These are phyloP conservation scores for Pomacea maculata DNA, from an alignment of 1,140 invertebrate species.

Conservation along the genomic window DNA sequence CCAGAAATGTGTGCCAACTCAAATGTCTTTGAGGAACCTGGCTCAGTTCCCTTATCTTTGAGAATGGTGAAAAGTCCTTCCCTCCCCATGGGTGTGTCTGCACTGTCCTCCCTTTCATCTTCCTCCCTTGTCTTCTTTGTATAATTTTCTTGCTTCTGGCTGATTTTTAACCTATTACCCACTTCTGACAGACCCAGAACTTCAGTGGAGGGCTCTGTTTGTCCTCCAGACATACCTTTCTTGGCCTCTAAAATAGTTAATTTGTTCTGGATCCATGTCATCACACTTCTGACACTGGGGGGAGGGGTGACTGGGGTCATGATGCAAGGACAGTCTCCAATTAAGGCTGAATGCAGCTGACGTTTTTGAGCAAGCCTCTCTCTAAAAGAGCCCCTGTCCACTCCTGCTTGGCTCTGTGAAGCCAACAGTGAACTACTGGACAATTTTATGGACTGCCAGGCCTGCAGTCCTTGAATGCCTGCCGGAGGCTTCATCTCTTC, in stretches of 20 bases:
- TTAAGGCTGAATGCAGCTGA: slow-evolving; percentile 40
- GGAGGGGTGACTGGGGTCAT: slow-evolving; percentile 54
- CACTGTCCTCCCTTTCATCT: not conserved
- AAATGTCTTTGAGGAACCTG: not conserved
- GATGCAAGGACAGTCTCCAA: slow-evolving; percentile 44
- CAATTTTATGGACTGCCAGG: slow-evolving; percentile 37
- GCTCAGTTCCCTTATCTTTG: slow-evolving; percentile 1
- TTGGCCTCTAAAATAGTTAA: not conserved
- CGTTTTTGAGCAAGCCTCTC: slow-evolving; percentile 47
- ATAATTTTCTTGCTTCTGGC: slow-evolving; percentile 1
- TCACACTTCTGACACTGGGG: slow-evolving; percentile 37
- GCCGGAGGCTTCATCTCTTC: slow-evolving; percentile 29
- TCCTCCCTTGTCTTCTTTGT: not conserved
- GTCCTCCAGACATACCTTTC: not conserved
- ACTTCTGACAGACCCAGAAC: not conserved
- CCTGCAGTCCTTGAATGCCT: slow-evolving; percentile 26
- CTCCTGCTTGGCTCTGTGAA: slow-evolving; percentile 33
- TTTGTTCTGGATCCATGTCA: slow-evolving; percentile 41
- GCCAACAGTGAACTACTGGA: slow-evolving; percentile 34
- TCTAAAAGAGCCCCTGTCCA: slow-evolving; percentile 23
- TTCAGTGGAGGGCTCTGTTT: not conserved
- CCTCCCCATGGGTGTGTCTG: not conserved
- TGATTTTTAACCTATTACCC: not conserved
- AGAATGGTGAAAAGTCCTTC: slow-evolving; percentile 20
- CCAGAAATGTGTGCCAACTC: not conserved